A percentile compares a stretch with the other conserved stretches of the same genome.
Evolutionary conservation across 2,888 invertebrate genomes (phyloP).

Genomic region (Seira musarum): DNA sequence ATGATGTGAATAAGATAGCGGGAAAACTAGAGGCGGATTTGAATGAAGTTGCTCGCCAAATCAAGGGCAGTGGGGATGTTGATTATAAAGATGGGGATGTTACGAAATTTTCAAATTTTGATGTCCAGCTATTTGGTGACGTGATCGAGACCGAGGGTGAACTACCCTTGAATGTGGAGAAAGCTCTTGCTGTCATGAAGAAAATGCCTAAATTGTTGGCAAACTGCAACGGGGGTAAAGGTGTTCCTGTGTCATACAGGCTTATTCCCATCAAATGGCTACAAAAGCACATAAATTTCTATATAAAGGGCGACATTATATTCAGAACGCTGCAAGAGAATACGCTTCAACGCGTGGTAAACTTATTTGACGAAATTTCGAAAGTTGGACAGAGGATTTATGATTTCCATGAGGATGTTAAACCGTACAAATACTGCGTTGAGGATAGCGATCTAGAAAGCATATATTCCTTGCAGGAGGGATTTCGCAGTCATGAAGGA

Average conservation of each 20-base stretch:
- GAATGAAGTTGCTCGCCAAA: background rate
- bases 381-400: background rate
- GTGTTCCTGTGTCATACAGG: constrained; percentile 33
- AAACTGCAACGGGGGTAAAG: constrained; percentile 23
- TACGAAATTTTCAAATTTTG: background rate
- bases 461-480: too few species aligned
- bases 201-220: constrained; percentile 17
- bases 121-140: constrained; percentile 43
- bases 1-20: constrained; percentile 26
- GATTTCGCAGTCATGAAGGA: too few species aligned
- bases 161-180: constrained; percentile 31
- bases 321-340: constrained; percentile 25
- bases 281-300: constrained; percentile 17
- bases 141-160: constrained; percentile 26
- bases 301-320: background rate
- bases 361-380: constrained; percentile 21
- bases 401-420: constrained; percentile 34
- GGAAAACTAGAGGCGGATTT: constrained; percentile 19
- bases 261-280: constrained; percentile 31
- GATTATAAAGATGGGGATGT: constrained; percentile 17
- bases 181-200: constrained; percentile 31
- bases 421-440: constrained; percentile 26
- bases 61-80: background rate
- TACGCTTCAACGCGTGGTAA: constrained; percentile 12
- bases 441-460: too few species aligned